Conservation (phyloP, 2,888 invertebrate species). For the Altica lythri region DNA sequence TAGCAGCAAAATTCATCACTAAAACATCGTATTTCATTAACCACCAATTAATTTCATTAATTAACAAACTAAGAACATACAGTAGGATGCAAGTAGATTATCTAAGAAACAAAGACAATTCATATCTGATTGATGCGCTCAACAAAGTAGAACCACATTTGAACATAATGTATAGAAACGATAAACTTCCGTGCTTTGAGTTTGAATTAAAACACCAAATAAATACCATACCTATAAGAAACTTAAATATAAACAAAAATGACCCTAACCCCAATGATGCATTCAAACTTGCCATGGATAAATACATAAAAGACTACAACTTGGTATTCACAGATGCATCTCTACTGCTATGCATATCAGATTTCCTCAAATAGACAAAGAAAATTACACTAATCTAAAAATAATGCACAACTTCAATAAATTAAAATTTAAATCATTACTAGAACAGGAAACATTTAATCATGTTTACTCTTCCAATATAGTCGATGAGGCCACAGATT, state of each 20-base stretch:
- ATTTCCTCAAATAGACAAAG: too few relatives aligned
- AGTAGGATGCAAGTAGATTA: background rate
- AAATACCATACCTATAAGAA: background rate
- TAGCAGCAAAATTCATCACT: slow-evolving; percentile 1
- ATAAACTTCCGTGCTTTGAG: background rate
- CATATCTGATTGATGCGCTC: background rate
- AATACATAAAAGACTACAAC: background rate
- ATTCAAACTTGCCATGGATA: background rate
- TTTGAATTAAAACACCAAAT: background rate
- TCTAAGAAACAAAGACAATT: background rate
- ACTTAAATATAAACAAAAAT: too few relatives aligned
- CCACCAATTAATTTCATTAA: background rate
- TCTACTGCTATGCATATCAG: too few relatives aligned
- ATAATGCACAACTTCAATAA: too few relatives aligned
- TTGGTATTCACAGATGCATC: slow-evolving; percentile 1
- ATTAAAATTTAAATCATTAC: too few relatives aligned
- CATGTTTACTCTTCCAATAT: too few relatives aligned
- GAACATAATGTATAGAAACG: background rate
- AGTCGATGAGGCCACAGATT: too few relatives aligned
- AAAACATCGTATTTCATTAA: background rate
- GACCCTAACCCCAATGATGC: background rate
- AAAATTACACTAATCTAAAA: too few relatives aligned
- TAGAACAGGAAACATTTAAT: too few relatives aligned
- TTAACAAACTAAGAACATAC: background rate
- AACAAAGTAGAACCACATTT: background rate